Conservation (phyloP, 1,140 invertebrate genomes). For the Lordiphosa mommai region DNA sequence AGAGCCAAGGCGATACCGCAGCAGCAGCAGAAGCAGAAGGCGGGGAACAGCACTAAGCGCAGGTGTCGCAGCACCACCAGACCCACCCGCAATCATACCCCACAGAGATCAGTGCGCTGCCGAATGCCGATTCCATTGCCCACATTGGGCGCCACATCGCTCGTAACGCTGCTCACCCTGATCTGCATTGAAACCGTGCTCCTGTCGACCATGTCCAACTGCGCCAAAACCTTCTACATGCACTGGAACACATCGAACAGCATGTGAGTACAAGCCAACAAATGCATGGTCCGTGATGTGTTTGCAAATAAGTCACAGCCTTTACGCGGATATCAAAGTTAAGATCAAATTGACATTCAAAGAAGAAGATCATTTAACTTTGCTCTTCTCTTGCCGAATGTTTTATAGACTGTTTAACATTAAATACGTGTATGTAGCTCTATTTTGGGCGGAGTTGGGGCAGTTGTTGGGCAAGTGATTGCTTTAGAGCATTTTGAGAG, state of each 20-base stretch:
- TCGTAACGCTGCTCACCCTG: slow-evolving; percentile 86
- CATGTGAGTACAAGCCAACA: too few relatives aligned
- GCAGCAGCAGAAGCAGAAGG: neutral
- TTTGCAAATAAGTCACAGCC: too few relatives aligned
- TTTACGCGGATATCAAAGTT: too few relatives aligned
- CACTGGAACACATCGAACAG: slow-evolving; percentile 93
- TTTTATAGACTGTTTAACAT: too few relatives aligned
- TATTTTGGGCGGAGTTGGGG: too few relatives aligned
- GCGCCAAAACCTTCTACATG: slow-evolving; percentile 90
- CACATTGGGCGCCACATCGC: slow-evolving; percentile 81
- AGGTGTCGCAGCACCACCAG: neutral
- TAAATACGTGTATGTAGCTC: too few relatives aligned
- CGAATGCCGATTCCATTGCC: slow-evolving; percentile 67
- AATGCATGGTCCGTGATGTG: too few relatives aligned
- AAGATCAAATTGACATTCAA: too few relatives aligned
- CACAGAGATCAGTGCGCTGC: slow-evolving; percentile 7
- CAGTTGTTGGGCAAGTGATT: too few relatives aligned
- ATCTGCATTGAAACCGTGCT: slow-evolving; percentile 89
- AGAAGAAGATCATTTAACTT: too few relatives aligned
- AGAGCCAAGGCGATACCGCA: neutral
- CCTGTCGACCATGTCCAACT: slow-evolving; percentile 86
- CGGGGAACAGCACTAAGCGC: neutral
- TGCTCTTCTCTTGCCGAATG: too few relatives aligned
- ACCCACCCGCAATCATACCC: neutral
- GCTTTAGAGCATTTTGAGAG: too few relatives aligned